phyloP scores from a whole-genome alignment of 2,113 vertebrate species.

The Nyctibius bracteatus region DNA sequence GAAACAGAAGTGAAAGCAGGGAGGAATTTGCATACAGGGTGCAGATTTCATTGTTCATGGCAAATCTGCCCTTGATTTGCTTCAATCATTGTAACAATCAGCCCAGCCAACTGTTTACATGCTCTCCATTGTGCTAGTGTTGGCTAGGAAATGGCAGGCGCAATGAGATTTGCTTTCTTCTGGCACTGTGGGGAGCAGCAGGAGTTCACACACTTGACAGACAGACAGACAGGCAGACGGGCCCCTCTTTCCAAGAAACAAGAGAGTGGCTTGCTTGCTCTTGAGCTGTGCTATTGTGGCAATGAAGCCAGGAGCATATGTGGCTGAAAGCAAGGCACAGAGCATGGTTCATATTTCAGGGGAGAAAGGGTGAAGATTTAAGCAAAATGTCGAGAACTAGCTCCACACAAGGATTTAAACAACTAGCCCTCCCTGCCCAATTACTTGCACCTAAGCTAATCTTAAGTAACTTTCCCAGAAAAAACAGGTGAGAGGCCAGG shows the following conservation, averaged over 20 bases:
- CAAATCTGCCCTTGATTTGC: conserved; percentile 52
- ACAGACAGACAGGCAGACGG: background rate
- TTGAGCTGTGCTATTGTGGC: background rate
- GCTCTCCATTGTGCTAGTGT: conserved; percentile 63
- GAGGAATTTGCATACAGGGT: conserved; percentile 58
- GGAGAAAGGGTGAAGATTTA: background rate
- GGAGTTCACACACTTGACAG: conserved; percentile 47
- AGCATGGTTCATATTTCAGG: background rate
- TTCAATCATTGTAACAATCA: conserved; percentile 53
- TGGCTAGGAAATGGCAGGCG: conserved; percentile 58
- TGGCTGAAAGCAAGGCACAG: background rate
- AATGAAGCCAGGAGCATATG: background rate
- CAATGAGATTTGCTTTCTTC: conserved; percentile 57
- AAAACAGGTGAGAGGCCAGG: background rate
- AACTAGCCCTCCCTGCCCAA: background rate
- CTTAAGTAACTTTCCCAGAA: background rate
- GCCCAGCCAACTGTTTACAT: conserved; percentile 64
- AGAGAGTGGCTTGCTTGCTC: background rate
- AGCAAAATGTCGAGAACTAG: background rate
- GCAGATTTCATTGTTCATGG: conserved; percentile 60
- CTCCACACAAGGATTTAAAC: background rate
- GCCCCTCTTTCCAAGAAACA: conserved; percentile 58
- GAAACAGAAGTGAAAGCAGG: conserved; percentile 44
- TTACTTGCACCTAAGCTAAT: background rate
- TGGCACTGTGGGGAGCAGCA: background rate